phyloP scores from a whole-genome alignment of 2,888 invertebrate species.

The Eumacrocentrus americanus region DNA sequence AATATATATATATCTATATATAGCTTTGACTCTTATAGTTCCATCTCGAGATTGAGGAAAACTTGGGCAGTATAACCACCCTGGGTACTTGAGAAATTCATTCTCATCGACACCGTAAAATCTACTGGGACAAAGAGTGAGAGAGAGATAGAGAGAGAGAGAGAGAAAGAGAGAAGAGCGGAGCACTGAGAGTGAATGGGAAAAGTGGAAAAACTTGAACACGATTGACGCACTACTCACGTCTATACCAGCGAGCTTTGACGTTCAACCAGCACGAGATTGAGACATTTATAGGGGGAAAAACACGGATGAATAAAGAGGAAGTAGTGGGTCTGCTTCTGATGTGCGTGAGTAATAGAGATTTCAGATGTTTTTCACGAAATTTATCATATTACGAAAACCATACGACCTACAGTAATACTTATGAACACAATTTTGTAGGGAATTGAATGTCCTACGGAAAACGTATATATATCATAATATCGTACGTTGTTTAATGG shows the following conservation, averaged over 20 bases:
- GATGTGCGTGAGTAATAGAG: background rate
- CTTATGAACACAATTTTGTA: too few relatives aligned
- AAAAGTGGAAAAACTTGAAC: background rate
- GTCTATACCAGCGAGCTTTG: slow-evolving; percentile 1
- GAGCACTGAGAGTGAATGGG: background rate
- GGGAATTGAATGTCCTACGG: too few relatives aligned
- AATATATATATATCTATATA: background rate
- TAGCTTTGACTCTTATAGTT: slow-evolving; percentile 6
- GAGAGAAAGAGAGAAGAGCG: background rate
- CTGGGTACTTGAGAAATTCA: background rate
- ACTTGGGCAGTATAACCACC: slow-evolving; percentile 10
- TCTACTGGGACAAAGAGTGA: background rate
- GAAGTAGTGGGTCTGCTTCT: background rate
- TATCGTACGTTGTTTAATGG: too few relatives aligned
- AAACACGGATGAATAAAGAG: background rate
- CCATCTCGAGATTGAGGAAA: slow-evolving; percentile 13
- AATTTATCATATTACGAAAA: background rate
- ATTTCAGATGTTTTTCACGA: background rate
- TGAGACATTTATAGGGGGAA: background rate
- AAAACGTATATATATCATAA: too few relatives aligned
- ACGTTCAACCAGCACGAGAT: background rate
- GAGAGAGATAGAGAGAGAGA: slow-evolving; percentile 2
- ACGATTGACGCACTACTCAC: slow-evolving; percentile 4
- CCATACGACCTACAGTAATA: too few relatives aligned
- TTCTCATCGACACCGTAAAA: slow-evolving; percentile 3